Conservation (phyloP, 2,888 invertebrate genomes). For the Scaptodrosophila latifasciaeformis region DNA sequence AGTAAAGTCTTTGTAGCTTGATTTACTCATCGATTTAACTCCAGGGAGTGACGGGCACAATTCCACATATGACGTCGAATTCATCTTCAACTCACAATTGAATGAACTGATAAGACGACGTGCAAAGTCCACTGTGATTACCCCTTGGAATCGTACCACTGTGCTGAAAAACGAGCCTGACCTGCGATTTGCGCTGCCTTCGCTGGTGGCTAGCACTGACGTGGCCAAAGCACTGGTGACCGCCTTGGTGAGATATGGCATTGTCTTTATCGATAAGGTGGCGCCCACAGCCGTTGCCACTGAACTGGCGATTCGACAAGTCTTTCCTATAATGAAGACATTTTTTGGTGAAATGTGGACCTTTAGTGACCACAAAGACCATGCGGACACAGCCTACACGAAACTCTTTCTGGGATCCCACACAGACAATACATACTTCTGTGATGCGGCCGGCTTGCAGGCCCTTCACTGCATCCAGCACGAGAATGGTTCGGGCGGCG, state of each 20-base stretch:
- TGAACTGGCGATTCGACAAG: constrained; percentile 76
- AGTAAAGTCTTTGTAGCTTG: not conserved
- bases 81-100: constrained; percentile 48
- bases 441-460: constrained; percentile 82
- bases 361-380: constrained; percentile 77
- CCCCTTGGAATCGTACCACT: constrained; percentile 76
- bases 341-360: constrained; percentile 86
- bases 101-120: constrained; percentile 43
- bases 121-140: constrained; percentile 62
- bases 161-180: constrained; percentile 73
- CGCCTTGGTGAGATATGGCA: constrained; percentile 70
- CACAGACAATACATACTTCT: constrained; percentile 87
- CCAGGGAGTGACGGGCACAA: constrained; percentile 46
- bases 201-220: constrained; percentile 76
- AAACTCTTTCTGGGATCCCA: constrained; percentile 82
- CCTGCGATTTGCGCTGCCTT: constrained; percentile 73
- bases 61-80: constrained; percentile 39
- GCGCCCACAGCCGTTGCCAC: constrained; percentile 71
- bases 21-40: not conserved
- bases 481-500: constrained; percentile 80
- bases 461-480: constrained; percentile 79
- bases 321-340: constrained; percentile 82
- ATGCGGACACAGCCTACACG: constrained; percentile 85
- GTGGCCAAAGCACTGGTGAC: constrained; percentile 76
- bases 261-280: constrained; percentile 73